Conservation (phyloP, 2,888 invertebrate genomes). For the Drosophila aldrichi region DNA sequence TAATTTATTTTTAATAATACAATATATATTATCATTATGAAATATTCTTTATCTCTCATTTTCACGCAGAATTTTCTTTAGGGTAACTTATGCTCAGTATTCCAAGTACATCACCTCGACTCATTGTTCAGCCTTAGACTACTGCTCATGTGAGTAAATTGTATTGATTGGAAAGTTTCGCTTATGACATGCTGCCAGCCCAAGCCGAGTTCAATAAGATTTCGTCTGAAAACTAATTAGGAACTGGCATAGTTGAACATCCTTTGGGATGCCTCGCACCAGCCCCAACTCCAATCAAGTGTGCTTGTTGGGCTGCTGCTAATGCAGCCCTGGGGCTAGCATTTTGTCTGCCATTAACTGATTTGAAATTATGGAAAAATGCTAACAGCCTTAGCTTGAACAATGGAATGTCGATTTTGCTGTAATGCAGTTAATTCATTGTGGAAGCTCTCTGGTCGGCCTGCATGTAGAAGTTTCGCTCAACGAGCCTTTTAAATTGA, state of each 20-base stretch:
- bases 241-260: slow-evolving; percentile 43
- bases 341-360: slow-evolving; percentile 45
- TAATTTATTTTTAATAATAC: too few relatives aligned
- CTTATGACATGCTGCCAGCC: slow-evolving; percentile 49
- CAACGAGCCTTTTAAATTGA: slow-evolving; percentile 39
- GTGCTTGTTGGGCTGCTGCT: slow-evolving; percentile 26
- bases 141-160: slow-evolving; percentile 9
- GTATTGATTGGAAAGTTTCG: slow-evolving; percentile 60
- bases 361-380: slow-evolving; percentile 48
- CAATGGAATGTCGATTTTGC: background rate
- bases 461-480: slow-evolving; percentile 1
- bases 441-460: slow-evolving; percentile 12
- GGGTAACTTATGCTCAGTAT: slow-evolving; percentile 6
- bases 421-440: slow-evolving; percentile 54
- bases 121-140: background rate
- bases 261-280: background rate
- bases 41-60: background rate
- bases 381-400: background rate
- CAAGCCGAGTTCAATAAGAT: slow-evolving; percentile 65
- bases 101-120: background rate
- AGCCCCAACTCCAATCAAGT: background rate
- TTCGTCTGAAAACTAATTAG: slow-evolving; percentile 76
- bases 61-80: background rate
- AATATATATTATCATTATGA: too few relatives aligned
- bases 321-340: slow-evolving; percentile 26